Conservation (phyloP, 2,113 vertebrate genomes). For the Mormoops blainvillei region DNA sequence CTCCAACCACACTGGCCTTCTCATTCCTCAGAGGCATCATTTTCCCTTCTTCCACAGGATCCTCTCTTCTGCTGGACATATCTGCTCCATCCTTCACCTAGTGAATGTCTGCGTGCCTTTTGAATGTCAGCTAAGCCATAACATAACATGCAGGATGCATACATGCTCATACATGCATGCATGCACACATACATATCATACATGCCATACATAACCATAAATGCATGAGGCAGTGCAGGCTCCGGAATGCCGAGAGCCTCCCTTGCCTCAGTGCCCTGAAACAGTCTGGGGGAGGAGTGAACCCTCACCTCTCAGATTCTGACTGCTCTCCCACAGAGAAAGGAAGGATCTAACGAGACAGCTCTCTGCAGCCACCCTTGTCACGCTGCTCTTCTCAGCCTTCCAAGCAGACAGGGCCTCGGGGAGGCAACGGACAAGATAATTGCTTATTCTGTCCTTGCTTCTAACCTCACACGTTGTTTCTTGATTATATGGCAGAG, state of each 20-base stretch:
- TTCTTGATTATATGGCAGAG: not conserved
- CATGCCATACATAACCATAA: not conserved
- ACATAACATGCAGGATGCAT: not conserved
- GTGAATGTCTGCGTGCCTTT: not conserved
- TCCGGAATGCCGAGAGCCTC: not conserved
- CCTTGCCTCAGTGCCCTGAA: not conserved
- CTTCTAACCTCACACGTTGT: not conserved
- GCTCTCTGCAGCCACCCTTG: not conserved
- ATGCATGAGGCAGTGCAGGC: not conserved
- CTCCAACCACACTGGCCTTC: not conserved
- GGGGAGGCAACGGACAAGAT: not conserved
- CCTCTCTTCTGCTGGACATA: not conserved
- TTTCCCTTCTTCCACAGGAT: not conserved
- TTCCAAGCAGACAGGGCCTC: not conserved
- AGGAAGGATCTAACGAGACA: not conserved
- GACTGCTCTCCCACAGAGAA: not conserved
- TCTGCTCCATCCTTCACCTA: not conserved
- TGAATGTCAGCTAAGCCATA: not conserved
- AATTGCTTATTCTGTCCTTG: not conserved
- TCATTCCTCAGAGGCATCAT: not conserved
- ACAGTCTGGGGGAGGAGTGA: accelerated
- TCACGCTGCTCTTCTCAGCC: not conserved
- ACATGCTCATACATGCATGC: not conserved
- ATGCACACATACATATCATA: not conserved
- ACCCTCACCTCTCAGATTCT: not conserved